Conservation (phyloP, 1,140 invertebrate genomes). For the Euura lappo region DNA sequence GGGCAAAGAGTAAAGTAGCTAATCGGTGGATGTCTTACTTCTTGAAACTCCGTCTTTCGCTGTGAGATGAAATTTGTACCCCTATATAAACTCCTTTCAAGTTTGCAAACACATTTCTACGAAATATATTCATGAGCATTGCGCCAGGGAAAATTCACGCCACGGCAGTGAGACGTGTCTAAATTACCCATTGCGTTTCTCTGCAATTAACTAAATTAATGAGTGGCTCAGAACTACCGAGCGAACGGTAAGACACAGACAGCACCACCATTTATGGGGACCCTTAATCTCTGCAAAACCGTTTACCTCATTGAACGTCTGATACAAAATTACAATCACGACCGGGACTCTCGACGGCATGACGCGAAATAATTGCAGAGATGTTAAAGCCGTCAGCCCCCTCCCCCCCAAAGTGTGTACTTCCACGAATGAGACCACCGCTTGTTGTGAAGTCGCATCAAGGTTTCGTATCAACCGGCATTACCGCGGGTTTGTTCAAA, state of each 20-base stretch:
- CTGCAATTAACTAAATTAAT: conserved; percentile 4
- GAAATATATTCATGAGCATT: neutral
- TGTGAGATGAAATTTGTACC: conserved; percentile 4
- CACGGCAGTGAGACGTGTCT: neutral
- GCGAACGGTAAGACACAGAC: no score
- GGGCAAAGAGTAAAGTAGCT: neutral
- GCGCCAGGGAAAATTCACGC: neutral
- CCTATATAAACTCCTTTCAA: conserved; percentile 2
- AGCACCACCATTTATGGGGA: no score
- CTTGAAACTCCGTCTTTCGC: neutral
- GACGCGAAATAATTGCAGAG: no score
- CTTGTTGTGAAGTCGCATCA: neutral
- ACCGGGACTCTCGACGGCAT: no score
- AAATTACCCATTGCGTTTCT: conserved; percentile 2
- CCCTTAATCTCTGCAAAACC: no score
- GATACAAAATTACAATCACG: no score
- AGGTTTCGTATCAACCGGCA: conserved; percentile 6
- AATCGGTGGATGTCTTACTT: conserved; percentile 5
- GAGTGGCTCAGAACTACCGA: neutral
- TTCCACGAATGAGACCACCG: no score
- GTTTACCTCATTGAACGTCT: no score
- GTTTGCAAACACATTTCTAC: neutral
- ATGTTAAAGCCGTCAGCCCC: neutral
- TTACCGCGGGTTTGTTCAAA: neutral
- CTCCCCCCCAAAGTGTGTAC: neutral